These are phyloP conservation scores for Drosophila limbata DNA, from an alignment of 2,888 invertebrate species.

Conservation along the genomic window DNA sequence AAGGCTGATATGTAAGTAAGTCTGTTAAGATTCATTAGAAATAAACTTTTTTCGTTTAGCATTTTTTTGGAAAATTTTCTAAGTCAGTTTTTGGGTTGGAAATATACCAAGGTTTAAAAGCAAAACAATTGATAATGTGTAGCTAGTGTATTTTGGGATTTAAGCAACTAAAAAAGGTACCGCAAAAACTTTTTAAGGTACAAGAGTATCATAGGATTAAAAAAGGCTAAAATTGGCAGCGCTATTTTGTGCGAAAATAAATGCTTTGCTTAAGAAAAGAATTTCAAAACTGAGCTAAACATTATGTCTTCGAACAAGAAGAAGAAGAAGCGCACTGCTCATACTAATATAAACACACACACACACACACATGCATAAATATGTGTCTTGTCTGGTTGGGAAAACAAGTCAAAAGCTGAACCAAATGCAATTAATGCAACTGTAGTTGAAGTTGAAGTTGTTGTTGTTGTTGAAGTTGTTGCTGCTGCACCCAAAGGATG, in stretches of 20 bases:
- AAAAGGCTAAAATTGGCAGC: background rate
- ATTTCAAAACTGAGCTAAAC: conserved; percentile 51
- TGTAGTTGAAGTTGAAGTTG: conserved; percentile 46
- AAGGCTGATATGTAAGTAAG: too few relatives aligned
- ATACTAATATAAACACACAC: conserved; percentile 1
- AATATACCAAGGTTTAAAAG: too few relatives aligned
- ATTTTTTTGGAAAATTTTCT: too few relatives aligned
- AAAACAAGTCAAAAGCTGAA: conserved; percentile 45
- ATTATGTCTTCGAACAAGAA: conserved; percentile 35
- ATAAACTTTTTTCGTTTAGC: too few relatives aligned
- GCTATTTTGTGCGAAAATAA: conserved; percentile 7
- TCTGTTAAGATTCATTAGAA: too few relatives aligned
- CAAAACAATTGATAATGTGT: too few relatives aligned
- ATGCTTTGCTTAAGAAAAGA: conserved; percentile 39
- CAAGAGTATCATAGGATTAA: too few relatives aligned
- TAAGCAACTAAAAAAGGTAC: too few relatives aligned
- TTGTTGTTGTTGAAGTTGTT: conserved; percentile 21
- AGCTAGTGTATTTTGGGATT: too few relatives aligned
- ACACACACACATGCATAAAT: conserved; percentile 28
- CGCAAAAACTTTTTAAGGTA: too few relatives aligned
- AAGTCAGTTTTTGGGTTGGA: too few relatives aligned
- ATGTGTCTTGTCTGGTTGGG: conserved; percentile 1
- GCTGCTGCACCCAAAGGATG: conserved; percentile 47
- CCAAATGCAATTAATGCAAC: conserved; percentile 71
- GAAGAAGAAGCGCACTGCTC: conserved; percentile 1